Evolutionary conservation across 1,140 invertebrate genomes (phyloP).

Genomic region (Cephus cinctus): DNA sequence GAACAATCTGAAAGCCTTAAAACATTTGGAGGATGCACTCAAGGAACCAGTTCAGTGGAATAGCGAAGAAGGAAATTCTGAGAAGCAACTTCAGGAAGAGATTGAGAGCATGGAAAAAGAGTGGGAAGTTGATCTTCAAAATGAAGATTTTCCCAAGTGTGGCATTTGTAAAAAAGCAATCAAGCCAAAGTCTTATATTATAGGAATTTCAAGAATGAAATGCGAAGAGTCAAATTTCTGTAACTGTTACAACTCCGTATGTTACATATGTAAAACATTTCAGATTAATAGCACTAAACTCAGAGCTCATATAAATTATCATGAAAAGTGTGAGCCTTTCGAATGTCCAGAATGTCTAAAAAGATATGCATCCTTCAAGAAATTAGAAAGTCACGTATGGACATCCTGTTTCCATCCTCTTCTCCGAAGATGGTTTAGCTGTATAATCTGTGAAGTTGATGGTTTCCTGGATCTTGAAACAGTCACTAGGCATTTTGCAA

Average conservation of each 20-base stretch:
- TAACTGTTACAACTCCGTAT: conserved; percentile 40
- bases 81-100: neutral
- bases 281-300: conserved; percentile 34
- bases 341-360: conserved; percentile 41
- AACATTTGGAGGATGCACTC: conserved; percentile 19
- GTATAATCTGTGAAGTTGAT: conserved; percentile 43
- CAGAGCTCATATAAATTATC: conserved; percentile 38
- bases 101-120: conserved; percentile 17
- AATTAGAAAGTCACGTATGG: conserved; percentile 43
- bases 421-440: conserved; percentile 30
- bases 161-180: conserved; percentile 25
- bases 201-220: conserved; percentile 35
- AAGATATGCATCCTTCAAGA: conserved; percentile 20
- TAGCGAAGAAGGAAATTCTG: neutral
- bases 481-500: conserved; percentile 37
- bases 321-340: conserved; percentile 30
- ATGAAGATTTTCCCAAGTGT: conserved; percentile 16
- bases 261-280: conserved; percentile 36
- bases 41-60: neutral
- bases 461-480: conserved; percentile 44
- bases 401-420: conserved; percentile 40
- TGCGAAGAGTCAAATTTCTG: conserved; percentile 32
- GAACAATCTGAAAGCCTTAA: conserved; percentile 25
- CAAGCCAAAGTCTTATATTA: conserved; percentile 38
- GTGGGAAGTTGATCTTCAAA: neutral